Conservation (phyloP, 2,113 vertebrate species). For the Montifringilla adamsi region DNA sequence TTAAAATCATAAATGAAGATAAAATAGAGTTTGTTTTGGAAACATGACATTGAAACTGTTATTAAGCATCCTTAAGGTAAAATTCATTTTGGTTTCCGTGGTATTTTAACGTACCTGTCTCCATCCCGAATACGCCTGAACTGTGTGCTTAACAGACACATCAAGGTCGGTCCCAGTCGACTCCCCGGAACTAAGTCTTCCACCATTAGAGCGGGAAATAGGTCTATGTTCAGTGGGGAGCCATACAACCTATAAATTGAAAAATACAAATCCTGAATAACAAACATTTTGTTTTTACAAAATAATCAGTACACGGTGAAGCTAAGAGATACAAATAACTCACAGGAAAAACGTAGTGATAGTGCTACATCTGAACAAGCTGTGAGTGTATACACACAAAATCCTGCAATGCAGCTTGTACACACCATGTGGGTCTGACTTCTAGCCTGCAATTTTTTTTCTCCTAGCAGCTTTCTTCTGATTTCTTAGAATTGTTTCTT, state of each 20-base stretch:
- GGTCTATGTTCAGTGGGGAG: constrained; percentile 89
- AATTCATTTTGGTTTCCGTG: neutral
- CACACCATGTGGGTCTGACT: neutral
- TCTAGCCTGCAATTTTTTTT: neutral
- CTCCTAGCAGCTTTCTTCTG: neutral
- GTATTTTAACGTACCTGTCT: constrained; percentile 82
- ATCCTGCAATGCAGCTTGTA: neutral
- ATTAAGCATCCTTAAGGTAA: neutral
- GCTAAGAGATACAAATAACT: neutral
- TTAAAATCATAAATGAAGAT: neutral
- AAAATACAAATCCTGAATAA: neutral
- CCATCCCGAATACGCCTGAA: constrained; percentile 89
- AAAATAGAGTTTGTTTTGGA: neutral
- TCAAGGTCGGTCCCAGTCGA: constrained; percentile 89
- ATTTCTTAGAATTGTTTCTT: neutral
- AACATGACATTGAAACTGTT: neutral
- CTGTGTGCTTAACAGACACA: constrained; percentile 90
- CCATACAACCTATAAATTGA: constrained; percentile 84
- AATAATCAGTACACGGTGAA: neutral
- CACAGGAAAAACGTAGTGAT: neutral
- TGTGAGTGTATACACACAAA: neutral
- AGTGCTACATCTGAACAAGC: neutral
- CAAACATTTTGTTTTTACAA: neutral
- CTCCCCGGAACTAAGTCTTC: constrained; percentile 95
- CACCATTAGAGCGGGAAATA: constrained; percentile 95